Conservation (phyloP, 2,113 vertebrate species). For the Ammodramus savannarum region DNA sequence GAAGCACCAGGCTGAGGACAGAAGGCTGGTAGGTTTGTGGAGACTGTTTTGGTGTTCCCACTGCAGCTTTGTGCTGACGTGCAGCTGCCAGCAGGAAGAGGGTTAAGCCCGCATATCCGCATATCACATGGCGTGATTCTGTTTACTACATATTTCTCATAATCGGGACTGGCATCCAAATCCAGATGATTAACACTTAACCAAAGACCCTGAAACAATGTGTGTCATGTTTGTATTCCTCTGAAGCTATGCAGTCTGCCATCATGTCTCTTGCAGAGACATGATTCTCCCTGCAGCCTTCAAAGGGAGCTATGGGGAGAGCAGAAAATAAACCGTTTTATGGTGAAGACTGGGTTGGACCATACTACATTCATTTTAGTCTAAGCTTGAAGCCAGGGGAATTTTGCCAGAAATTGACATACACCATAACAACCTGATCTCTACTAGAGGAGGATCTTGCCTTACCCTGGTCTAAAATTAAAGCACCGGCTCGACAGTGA, state of each 20-base stretch:
- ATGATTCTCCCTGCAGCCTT: neutral
- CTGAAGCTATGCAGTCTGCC: neutral
- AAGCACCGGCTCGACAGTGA: accelerated
- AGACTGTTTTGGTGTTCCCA: neutral
- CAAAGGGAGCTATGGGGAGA: neutral
- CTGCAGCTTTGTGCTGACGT: neutral
- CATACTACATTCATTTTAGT: neutral
- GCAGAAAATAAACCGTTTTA: neutral
- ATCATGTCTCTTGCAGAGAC: neutral
- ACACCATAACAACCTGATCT: neutral
- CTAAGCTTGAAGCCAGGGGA: neutral
- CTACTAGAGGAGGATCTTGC: neutral
- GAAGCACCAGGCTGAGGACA: neutral
- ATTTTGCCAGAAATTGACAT: neutral
- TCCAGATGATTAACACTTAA: constrained; percentile 36
- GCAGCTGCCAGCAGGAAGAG: constrained; percentile 18
- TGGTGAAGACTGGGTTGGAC: neutral
- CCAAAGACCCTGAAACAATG: constrained; percentile 22
- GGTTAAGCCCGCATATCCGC: neutral
- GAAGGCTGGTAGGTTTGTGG: neutral
- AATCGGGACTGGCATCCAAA: constrained; percentile 20
- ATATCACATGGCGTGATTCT: neutral
- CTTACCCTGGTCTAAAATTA: neutral
- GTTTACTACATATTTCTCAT: constrained; percentile 25
- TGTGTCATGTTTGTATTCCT: neutral